phyloP scores from a whole-genome alignment of 1,140 invertebrate species.

The Anoplophora glabripennis region DNA sequence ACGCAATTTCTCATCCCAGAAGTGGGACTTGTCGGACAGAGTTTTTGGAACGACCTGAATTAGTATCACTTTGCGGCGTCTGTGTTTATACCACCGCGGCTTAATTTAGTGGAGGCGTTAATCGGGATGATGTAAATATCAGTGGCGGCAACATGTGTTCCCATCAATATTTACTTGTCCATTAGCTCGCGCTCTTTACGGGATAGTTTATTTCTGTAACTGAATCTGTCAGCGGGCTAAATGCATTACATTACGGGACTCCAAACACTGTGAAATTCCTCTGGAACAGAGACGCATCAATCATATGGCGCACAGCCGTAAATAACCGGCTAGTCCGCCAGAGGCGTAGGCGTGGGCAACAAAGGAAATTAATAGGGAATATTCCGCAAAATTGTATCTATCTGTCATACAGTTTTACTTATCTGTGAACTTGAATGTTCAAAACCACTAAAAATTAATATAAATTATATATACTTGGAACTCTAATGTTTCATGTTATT shows the following conservation, averaged over 20 bases:
- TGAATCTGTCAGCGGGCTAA: conserved; percentile 27
- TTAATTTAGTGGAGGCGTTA: conserved; percentile 15
- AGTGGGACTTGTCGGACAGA: too few relatives aligned
- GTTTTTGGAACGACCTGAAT: too few relatives aligned
- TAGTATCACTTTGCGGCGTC: too few relatives aligned
- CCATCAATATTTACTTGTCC: conserved; percentile 30
- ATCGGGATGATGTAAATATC: conserved; percentile 23
- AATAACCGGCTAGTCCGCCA: conserved; percentile 5
- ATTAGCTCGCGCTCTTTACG: conserved; percentile 20
- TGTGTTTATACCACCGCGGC: not conserved
- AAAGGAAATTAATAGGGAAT: too few relatives aligned
- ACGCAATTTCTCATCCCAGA: too few relatives aligned
- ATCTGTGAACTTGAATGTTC: too few relatives aligned
- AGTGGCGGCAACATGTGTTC: conserved; percentile 25
- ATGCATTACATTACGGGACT: conserved; percentile 28
- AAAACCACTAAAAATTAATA: too few relatives aligned
- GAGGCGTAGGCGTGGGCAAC: not conserved
- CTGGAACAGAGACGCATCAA: conserved; percentile 22
- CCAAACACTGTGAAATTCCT: conserved; percentile 22
- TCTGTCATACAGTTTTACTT: too few relatives aligned
- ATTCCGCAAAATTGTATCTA: too few relatives aligned
- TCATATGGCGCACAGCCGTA: conserved; percentile 16
- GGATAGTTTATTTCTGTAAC: conserved; percentile 27
- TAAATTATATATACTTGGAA: too few relatives aligned
- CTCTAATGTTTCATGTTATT: too few relatives aligned